These are phyloP conservation scores for Thinocorus orbignyianus DNA, from an alignment of 2,113 vertebrate species.

Conservation along the genomic window DNA sequence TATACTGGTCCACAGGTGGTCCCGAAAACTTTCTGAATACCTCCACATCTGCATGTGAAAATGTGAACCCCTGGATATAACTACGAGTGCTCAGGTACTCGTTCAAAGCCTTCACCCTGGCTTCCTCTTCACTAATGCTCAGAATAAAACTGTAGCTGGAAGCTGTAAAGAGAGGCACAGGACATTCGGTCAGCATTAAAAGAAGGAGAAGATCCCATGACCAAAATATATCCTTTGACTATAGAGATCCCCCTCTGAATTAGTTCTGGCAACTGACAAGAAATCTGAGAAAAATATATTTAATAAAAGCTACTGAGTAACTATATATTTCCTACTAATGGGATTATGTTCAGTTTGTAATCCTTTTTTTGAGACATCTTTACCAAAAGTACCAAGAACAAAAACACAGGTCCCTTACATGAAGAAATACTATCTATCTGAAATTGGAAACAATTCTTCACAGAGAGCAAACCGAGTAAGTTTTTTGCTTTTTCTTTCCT, in stretches of 20 bases:
- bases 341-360: not conserved
- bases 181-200: slow-evolving; percentile 50
- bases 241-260: not conserved
- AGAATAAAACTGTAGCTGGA: slow-evolving; percentile 88
- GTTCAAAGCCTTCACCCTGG: slow-evolving; percentile 85
- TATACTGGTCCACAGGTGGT: slow-evolving; percentile 84
- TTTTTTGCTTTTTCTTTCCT: not conserved
- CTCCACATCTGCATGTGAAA: slow-evolving; percentile 87
- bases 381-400: not conserved
- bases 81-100: slow-evolving; percentile 91
- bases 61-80: slow-evolving; percentile 90
- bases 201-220: slow-evolving; percentile 22
- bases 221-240: slow-evolving; percentile 26
- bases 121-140: slow-evolving; percentile 84
- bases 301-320: not conserved
- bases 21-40: slow-evolving; percentile 83
- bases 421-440: not conserved
- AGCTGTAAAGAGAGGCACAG: slow-evolving; percentile 89
- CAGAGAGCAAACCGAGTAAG: not conserved
- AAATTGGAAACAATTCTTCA: not conserved
- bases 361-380: not conserved
- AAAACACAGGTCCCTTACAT: not conserved
- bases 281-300: not conserved
- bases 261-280: not conserved
- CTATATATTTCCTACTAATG: not conserved